phyloP scores from a whole-genome alignment of 2,113 vertebrate species.

The Brienomyrus longianalis region DNA sequence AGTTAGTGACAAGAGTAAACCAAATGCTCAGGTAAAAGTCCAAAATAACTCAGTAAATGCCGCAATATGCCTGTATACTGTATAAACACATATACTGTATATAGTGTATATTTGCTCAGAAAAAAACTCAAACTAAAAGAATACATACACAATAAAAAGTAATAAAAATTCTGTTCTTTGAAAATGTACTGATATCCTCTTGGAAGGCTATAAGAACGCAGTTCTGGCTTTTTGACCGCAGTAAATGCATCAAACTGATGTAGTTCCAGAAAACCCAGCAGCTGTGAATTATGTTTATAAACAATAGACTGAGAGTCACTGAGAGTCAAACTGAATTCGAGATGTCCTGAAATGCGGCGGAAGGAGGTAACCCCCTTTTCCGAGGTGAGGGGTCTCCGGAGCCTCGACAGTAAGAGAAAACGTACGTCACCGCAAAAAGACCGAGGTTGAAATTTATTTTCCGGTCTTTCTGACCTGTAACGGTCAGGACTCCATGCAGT shows the following conservation, averaged over 20 bases:
- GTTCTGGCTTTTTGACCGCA: neutral
- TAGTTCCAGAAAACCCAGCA: neutral
- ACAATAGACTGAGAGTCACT: neutral
- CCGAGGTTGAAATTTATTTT: neutral
- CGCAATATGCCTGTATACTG: neutral
- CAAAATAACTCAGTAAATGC: neutral
- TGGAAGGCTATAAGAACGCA: neutral
- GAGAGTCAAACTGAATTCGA: neutral
- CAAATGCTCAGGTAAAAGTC: neutral
- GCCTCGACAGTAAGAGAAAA: neutral
- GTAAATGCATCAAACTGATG: neutral
- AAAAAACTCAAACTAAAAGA: neutral
- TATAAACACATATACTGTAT: neutral
- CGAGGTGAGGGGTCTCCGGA: neutral
- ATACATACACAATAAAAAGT: neutral
- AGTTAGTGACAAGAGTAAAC: neutral
- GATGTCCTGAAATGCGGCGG: neutral
- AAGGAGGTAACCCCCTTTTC: too few species aligned
- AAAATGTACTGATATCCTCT: neutral
- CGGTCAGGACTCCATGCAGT: neutral
- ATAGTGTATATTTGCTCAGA: neutral
- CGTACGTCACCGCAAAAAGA: neutral
- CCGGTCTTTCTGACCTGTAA: neutral
- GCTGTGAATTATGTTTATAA: neutral
- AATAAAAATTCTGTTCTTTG: neutral